phyloP scores from a whole-genome alignment of 2,888 invertebrate genomes.

The Zaprionus bogoriensis region DNA sequence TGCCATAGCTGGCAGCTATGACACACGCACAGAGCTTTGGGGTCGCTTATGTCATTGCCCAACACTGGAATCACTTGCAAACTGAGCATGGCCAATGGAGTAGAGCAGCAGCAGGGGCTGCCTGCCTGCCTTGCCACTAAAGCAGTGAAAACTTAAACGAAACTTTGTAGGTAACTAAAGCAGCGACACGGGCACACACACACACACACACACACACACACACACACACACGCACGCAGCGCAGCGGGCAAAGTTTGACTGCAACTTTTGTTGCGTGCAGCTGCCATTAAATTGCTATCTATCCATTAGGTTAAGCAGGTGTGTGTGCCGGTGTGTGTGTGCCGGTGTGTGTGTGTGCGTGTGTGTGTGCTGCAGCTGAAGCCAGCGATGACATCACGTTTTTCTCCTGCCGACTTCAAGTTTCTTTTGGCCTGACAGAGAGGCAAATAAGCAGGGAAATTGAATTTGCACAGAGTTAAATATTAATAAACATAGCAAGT shows the following conservation, averaged over 20 bases:
- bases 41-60: conserved; percentile 41
- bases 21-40: conserved; percentile 18
- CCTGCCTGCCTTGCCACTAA: not conserved
- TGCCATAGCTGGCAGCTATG: conserved; percentile 1
- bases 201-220: conserved; percentile 17
- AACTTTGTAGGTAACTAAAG: conserved; percentile 41
- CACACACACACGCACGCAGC: not conserved
- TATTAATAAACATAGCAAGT: conserved; percentile 29
- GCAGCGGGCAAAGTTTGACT: conserved; percentile 42
- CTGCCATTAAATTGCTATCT: conserved; percentile 57
- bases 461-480: conserved; percentile 53
- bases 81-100: conserved; percentile 43
- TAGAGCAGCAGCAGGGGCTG: not conserved
- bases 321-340: conserved; percentile 1
- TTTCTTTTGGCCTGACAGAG: not conserved
- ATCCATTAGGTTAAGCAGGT: conserved; percentile 48
- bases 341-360: not conserved
- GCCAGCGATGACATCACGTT: conserved; percentile 42
- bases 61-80: conserved; percentile 39
- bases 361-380: conserved; percentile 4
- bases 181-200: conserved; percentile 4
- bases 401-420: conserved; percentile 2
- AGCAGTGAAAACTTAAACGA: conserved; percentile 38
- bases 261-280: conserved; percentile 57
- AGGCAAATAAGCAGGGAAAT: conserved; percentile 51